Conservation (phyloP, 2,888 invertebrate species). For the Cerastoderma edule region DNA sequence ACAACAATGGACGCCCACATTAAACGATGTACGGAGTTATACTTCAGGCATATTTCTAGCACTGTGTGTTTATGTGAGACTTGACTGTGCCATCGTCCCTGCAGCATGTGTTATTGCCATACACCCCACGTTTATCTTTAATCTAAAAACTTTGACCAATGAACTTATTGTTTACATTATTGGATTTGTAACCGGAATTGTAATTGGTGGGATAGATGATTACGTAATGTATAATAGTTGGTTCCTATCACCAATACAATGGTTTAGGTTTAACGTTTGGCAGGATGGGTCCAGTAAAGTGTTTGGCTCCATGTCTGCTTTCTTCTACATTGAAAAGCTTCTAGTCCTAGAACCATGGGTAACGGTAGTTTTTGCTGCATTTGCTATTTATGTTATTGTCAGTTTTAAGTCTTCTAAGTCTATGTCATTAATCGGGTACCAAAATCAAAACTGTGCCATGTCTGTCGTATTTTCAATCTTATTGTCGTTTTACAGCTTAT, state of each 20-base stretch:
- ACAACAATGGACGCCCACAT: too few relatives aligned
- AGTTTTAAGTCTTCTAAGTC: neutral
- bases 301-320: slow-evolving; percentile 31
- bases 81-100: slow-evolving; percentile 65
- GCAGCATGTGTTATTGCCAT: slow-evolving; percentile 8
- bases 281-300: slow-evolving; percentile 61
- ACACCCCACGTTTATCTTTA: neutral
- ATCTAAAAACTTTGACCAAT: neutral
- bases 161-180: slow-evolving; percentile 12
- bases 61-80: slow-evolving; percentile 67
- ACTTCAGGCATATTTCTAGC: slow-evolving; percentile 59
- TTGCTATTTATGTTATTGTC: neutral
- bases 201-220: slow-evolving; percentile 70
- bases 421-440: neutral
- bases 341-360: slow-evolving; percentile 28
- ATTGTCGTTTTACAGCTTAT: slow-evolving; percentile 3
- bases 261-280: slow-evolving; percentile 75
- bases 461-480: neutral
- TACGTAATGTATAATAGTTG: slow-evolving; percentile 64
- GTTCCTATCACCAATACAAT: slow-evolving; percentile 73
- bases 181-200: slow-evolving; percentile 61
- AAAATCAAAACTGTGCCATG: slow-evolving; percentile 62
- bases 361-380: neutral
- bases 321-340: slow-evolving; percentile 38
- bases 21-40: too few relatives aligned